phyloP scores from a whole-genome alignment of 2,888 invertebrate species.

The Acrobasis suavella region DNA sequence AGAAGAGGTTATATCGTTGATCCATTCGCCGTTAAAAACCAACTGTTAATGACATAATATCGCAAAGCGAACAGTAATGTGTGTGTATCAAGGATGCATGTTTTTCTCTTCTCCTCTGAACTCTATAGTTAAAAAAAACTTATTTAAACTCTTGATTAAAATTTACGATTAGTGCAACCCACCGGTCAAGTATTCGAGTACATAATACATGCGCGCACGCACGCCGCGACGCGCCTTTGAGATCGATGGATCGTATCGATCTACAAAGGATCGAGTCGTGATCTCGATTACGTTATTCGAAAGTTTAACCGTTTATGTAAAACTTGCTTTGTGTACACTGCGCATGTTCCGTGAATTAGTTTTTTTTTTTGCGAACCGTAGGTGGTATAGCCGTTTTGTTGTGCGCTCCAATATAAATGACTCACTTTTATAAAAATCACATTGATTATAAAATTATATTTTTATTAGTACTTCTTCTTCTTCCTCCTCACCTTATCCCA shows the following conservation, averaged over 20 bases:
- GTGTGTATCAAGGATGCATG: too few species aligned
- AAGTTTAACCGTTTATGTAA: slow-evolving; percentile 68
- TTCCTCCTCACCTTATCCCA: too few species aligned
- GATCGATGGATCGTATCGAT: slow-evolving; percentile 79
- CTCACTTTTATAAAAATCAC: too few species aligned
- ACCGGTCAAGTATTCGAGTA: slow-evolving; percentile 58
- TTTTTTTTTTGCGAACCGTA: slow-evolving; percentile 12
- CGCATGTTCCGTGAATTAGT: slow-evolving; percentile 17
- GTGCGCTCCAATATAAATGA: background rate
- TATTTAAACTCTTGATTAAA: slow-evolving; percentile 17
- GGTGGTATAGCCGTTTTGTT: slow-evolving; percentile 2
- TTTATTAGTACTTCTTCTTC: too few species aligned
- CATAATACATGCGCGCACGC: slow-evolving; percentile 77
- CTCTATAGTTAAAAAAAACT: too few species aligned
- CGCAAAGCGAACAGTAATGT: too few species aligned
- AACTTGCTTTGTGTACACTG: slow-evolving; percentile 44
- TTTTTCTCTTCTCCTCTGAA: too few species aligned
- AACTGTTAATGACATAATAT: too few species aligned
- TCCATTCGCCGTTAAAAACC: too few species aligned
- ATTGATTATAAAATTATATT: too few species aligned
- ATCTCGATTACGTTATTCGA: slow-evolving; percentile 74
- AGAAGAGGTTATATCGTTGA: too few species aligned
- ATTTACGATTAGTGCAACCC: slow-evolving; percentile 36
- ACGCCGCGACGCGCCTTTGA: slow-evolving; percentile 60
- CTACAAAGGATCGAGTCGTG: slow-evolving; percentile 76